These are phyloP conservation scores for Mormoops blainvillei DNA, from an alignment of 2,113 vertebrate genomes.

Conservation along the genomic window DNA sequence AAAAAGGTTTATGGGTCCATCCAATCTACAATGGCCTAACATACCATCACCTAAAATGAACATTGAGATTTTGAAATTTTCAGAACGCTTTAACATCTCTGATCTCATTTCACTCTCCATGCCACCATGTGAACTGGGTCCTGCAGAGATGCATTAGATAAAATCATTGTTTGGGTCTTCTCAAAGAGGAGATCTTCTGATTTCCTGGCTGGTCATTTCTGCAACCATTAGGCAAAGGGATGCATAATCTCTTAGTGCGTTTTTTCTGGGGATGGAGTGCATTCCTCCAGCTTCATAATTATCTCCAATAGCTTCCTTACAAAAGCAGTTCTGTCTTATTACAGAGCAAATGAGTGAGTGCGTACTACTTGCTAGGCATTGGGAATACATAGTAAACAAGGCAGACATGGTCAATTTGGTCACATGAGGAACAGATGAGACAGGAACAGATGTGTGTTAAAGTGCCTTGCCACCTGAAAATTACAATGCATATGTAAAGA, in stretches of 20 bases:
- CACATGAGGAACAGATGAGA: neutral
- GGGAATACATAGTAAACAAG: neutral
- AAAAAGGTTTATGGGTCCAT: neutral
- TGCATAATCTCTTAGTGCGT: neutral
- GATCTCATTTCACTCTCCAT: neutral
- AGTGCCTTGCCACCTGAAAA: neutral
- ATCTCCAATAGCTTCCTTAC: neutral
- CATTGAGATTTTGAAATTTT: neutral
- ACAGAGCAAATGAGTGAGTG: neutral
- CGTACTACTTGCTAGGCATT: neutral
- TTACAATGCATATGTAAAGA: neutral
- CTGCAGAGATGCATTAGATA: neutral
- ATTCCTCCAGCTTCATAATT: neutral
- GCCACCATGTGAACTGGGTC: neutral
- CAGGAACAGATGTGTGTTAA: neutral
- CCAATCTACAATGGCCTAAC: neutral
- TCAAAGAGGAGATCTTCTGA: neutral
- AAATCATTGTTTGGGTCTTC: neutral
- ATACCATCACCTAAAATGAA: neutral
- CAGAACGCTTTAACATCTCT: neutral
- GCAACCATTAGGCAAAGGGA: neutral
- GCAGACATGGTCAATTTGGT: neutral
- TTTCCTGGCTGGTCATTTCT: neutral
- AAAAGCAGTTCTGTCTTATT: neutral
- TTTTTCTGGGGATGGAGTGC: neutral